Conservation (phyloP, 2,888 invertebrate genomes). For the Temnothorax unifasciatus region DNA sequence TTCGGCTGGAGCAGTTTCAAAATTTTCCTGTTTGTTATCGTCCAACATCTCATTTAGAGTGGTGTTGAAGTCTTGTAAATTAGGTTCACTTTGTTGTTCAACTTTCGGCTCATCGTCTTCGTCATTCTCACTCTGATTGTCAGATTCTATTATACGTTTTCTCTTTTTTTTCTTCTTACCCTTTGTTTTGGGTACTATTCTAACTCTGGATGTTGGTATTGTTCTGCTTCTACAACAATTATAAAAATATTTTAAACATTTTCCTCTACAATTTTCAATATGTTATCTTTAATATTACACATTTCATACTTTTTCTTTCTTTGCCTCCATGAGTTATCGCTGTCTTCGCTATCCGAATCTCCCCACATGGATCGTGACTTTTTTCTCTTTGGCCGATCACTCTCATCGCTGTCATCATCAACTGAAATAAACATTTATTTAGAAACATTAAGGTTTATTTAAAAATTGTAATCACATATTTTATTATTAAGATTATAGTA, state of each 20-base stretch:
- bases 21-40: slow-evolving; percentile 53
- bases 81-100: slow-evolving; percentile 87
- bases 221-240: slow-evolving; percentile 80
- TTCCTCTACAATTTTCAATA: not conserved
- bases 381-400: slow-evolving; percentile 87
- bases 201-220: slow-evolving; percentile 76
- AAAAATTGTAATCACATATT: slow-evolving; percentile 11
- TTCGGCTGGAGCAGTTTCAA: slow-evolving; percentile 52
- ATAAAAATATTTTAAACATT: not conserved
- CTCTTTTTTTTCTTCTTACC: slow-evolving; percentile 86
- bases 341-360: slow-evolving; percentile 89
- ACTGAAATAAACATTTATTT: slow-evolving; percentile 75
- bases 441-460: slow-evolving; percentile 17
- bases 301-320: slow-evolving; percentile 86
- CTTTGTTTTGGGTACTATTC: slow-evolving; percentile 81
- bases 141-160: slow-evolving; percentile 85
- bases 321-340: slow-evolving; percentile 88
- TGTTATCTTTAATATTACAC: slow-evolving; percentile 21
- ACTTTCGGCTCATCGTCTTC: slow-evolving; percentile 85
- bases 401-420: slow-evolving; percentile 88
- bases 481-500: not conserved
- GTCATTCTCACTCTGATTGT: slow-evolving; percentile 85
- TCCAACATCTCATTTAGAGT: slow-evolving; percentile 47
- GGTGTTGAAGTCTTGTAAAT: slow-evolving; percentile 53
- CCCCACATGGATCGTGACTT: slow-evolving; percentile 88